phyloP scores from a whole-genome alignment of 2,888 invertebrate genomes.

The Pterobdella sp. region DNA sequence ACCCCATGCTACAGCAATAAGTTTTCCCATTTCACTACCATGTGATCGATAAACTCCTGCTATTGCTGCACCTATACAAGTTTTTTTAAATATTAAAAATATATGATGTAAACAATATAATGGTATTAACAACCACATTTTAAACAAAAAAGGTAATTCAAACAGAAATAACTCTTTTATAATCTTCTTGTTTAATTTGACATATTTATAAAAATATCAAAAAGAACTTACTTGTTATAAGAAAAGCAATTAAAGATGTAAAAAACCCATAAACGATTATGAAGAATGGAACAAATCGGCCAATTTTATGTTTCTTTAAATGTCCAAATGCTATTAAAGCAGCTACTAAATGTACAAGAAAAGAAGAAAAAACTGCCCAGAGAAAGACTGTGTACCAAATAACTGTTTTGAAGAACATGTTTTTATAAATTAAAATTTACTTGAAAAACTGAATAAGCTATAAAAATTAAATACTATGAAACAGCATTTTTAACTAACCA shows the following conservation, averaged over 20 bases:
- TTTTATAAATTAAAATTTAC: constrained; percentile 35
- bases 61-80: constrained; percentile 81
- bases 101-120: background rate
- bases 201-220: too few species aligned
- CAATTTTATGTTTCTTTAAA: constrained; percentile 83
- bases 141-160: too few species aligned
- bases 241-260: constrained; percentile 77
- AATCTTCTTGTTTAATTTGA: too few species aligned
- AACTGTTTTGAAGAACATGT: constrained; percentile 61
- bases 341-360: constrained; percentile 79
- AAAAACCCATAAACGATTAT: constrained; percentile 76
- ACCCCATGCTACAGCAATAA: constrained; percentile 87
- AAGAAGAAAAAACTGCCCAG: constrained; percentile 87
- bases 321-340: constrained; percentile 83
- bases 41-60: constrained; percentile 88
- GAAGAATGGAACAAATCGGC: constrained; percentile 79
- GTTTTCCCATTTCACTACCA: constrained; percentile 76
- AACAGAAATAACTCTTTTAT: too few species aligned
- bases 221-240: constrained; percentile 45
- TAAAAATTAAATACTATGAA: too few species aligned
- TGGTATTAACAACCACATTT: background rate
- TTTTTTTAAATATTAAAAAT: constrained; percentile 57
- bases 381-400: constrained; percentile 96
- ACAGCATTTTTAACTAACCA: constrained; percentile 8
- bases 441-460: too few species aligned